Evolutionary conservation across 2,797 vertebrate genomes (phyloP).

Genomic region (Sus cebifrons): DNA sequence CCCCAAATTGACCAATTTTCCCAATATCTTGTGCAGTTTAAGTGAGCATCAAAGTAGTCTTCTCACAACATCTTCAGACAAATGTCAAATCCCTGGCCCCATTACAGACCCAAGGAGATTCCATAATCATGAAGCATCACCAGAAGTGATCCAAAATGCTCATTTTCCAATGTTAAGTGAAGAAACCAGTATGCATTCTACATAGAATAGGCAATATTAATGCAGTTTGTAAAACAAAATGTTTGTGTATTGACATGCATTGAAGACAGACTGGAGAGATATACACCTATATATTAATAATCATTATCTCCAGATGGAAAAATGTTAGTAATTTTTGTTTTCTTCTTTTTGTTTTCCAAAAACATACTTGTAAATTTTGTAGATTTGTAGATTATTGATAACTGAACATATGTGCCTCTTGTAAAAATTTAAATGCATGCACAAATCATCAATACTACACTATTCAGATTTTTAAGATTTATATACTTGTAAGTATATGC

Average conservation of each 20-base stretch:
- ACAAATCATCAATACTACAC: neutral
- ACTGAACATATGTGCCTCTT: neutral
- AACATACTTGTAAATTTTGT: neutral
- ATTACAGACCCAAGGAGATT: neutral
- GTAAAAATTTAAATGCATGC: neutral
- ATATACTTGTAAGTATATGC: neutral
- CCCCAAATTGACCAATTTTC: neutral
- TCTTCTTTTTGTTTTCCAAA: slow-evolving; percentile 4
- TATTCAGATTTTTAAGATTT: neutral
- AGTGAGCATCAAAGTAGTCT: neutral
- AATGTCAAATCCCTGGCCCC: neutral
- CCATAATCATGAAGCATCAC: neutral
- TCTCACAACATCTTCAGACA: neutral
- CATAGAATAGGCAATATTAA: neutral
- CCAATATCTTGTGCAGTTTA: neutral
- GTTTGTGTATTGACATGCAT: neutral
- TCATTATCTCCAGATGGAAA: neutral
- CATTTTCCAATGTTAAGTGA: neutral
- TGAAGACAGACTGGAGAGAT: neutral
- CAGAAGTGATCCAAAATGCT: neutral
- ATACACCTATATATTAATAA: neutral
- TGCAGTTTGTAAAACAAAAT: slow-evolving; percentile 11
- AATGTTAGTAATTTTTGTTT: neutral
- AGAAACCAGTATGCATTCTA: neutral
- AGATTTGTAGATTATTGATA: neutral